phyloP scores from a whole-genome alignment of 1,140 invertebrate species.

The Potamilus streckersoni region DNA sequence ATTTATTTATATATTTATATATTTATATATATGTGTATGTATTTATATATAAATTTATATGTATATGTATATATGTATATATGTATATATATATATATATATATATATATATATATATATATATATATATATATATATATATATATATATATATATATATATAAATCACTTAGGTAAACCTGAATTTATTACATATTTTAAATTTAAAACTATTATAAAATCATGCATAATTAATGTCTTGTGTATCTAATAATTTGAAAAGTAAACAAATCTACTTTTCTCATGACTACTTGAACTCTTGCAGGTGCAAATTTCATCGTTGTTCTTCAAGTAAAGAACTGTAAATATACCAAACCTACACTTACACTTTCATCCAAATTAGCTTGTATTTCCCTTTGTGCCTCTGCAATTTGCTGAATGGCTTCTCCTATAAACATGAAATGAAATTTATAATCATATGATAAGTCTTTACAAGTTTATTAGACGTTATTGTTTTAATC shows the following conservation, averaged over 20 bases:
- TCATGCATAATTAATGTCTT: not conserved
- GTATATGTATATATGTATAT: too few species aligned
- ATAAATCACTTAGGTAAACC: not conserved
- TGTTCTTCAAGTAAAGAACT: not conserved
- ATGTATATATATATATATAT: too few species aligned
- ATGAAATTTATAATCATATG: not conserved
- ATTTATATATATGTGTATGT: too few species aligned
- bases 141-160: too few species aligned
- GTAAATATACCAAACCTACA: constrained; percentile 7
- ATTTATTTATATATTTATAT: too few species aligned
- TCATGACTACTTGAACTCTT: not conserved
- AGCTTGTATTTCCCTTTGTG: constrained; percentile 53
- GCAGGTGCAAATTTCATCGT: not conserved
- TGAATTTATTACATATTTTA: not conserved
- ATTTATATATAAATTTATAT: too few species aligned
- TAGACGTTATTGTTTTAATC: too few species aligned
- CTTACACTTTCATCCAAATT: constrained; percentile 59
- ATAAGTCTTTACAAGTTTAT: too few species aligned
- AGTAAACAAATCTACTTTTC: not conserved
- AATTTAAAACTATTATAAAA: not conserved
- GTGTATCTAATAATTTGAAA: not conserved
- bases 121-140: too few species aligned
- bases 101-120: too few species aligned
- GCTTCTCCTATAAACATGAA: constrained; percentile 50
- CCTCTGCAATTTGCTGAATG: constrained; percentile 54